Evolutionary conservation across 2,888 invertebrate genomes (phyloP).

Genomic region (Ophion obscuratus): DNA sequence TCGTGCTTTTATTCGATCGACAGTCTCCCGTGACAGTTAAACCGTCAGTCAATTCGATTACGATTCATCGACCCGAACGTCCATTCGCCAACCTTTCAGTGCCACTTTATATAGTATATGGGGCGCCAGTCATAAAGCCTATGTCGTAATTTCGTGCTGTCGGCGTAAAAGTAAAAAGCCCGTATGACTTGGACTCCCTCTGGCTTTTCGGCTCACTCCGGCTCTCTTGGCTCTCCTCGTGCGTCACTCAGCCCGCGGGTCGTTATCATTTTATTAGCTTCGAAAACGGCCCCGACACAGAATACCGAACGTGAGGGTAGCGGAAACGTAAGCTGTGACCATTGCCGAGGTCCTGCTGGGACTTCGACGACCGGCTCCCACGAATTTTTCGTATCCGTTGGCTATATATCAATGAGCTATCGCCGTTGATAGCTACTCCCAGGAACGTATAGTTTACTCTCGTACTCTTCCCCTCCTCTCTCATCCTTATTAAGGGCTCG

Average conservation of each 20-base stretch:
- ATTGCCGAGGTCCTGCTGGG: constrained; percentile 17
- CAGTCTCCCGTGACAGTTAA: constrained; percentile 43
- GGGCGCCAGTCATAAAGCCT: constrained; percentile 68
- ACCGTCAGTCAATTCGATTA: constrained; percentile 58
- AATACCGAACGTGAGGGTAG: constrained; percentile 68
- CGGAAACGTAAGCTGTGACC: constrained; percentile 34
- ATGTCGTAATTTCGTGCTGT: constrained; percentile 75
- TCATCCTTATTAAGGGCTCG: not conserved
- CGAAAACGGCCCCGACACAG: constrained; percentile 73
- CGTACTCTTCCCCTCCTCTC: not conserved
- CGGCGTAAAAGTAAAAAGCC: constrained; percentile 76
- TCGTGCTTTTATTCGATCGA: constrained; percentile 52
- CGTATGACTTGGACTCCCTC: constrained; percentile 48
- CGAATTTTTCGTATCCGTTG: constrained; percentile 25
- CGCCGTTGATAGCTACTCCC: constrained; percentile 26
- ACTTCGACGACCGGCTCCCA: constrained; percentile 35
- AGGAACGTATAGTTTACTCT: constrained; percentile 21
- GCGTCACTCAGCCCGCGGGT: constrained; percentile 72
- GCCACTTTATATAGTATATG: constrained; percentile 60
- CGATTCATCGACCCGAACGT: constrained; percentile 55
- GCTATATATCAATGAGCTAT: constrained; percentile 16
- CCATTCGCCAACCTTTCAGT: constrained; percentile 48
- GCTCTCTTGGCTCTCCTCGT: constrained; percentile 14
- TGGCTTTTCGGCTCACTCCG: constrained; percentile 29
- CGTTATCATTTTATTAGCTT: constrained; percentile 80